These are phyloP conservation scores for Orientallactaga sibirica DNA, from an alignment of 2,797 vertebrate genomes.

Conservation along the genomic window DNA sequence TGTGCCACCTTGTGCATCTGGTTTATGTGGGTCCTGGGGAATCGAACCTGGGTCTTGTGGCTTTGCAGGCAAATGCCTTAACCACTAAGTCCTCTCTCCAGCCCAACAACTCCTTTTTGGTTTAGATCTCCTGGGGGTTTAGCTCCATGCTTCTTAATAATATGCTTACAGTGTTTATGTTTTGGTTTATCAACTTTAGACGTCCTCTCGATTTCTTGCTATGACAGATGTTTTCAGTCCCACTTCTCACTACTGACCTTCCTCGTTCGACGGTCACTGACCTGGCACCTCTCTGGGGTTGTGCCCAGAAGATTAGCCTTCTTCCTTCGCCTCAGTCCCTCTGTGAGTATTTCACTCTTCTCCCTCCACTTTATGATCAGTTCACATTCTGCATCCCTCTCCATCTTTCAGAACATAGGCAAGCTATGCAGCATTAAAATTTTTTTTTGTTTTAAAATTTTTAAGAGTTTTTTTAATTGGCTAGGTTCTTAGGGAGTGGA, in stretches of 20 bases:
- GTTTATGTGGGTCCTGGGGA: no score
- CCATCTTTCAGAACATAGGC: constrained; percentile 55
- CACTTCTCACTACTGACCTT: constrained; percentile 75
- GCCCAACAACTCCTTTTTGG: background rate
- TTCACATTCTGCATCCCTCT: constrained; percentile 41
- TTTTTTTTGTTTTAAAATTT: constrained; percentile 2
- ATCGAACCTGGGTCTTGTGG: no score
- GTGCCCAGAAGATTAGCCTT: constrained; percentile 70
- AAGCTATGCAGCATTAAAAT: constrained; percentile 11
- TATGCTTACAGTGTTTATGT: constrained; percentile 63
- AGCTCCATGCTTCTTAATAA: constrained; percentile 71
- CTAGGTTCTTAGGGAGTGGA: background rate
- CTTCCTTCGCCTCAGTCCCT: constrained; percentile 67
- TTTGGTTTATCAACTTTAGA: constrained; percentile 78
- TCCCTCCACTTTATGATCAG: constrained; percentile 19
- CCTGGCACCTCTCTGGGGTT: constrained; percentile 71
- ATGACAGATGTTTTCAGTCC: constrained; percentile 75
- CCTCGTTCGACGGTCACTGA: constrained; percentile 54
- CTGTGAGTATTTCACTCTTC: constrained; percentile 69
- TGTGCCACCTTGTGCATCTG: no score
- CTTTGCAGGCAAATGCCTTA: no score
- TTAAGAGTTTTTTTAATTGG: constrained; percentile 3
- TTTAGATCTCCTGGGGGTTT: constrained; percentile 61
- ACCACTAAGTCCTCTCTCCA: no score
- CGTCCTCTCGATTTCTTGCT: constrained; percentile 76